Evolutionary conservation across 1,140 invertebrate species (phyloP), one percentile per base, ranked within the genome.

Genomic region (Lanistes nyassanus): DNA sequence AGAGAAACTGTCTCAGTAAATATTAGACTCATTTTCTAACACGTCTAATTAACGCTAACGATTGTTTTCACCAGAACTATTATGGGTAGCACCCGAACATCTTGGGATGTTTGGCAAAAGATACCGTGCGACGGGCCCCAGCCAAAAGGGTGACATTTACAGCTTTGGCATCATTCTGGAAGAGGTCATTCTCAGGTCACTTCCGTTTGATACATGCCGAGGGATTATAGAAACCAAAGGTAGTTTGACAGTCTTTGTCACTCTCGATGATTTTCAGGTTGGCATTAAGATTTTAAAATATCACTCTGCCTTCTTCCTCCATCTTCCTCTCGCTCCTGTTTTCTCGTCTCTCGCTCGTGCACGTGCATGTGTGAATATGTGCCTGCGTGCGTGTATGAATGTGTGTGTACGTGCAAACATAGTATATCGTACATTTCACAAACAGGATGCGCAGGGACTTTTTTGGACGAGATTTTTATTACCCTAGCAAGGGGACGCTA

Each of bases 41-140:
- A 47, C 2, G 5, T 2, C 0, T 6, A 31, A 9, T 6, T 58
- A 29, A 29, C 51, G 9, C 39, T 34, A 47, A 29, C 11, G 16
- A 4, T 16, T 51, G 62, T 70, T 65, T 56, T 74, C 67, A 74
- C 31, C 72, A 86, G 84, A 80, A 58, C 71, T 88, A 77, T 88
- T 98, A 26, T 98, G 97, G 97, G 97, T 95, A 7, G 93, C 96
- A 3, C 97, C 97, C 0, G 97, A 98, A 88, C 85, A 98, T 3
- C 89, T 98, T 34, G 90, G 94, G 31, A 51, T 75, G 1, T 11
- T 47, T 9, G 36, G 26, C n/a, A n/a, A 36, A 5, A 37, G 34
- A 39, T 67, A 67, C 37, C 31, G 56, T 6, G 34, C 62, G n/a
- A 31, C 26, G 6, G 42, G 73, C 6, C 95, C 95, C 29, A 93